Evolutionary conservation across 2,888 invertebrate genomes (phyloP).

Genomic region (Galeruca laticollis): DNA sequence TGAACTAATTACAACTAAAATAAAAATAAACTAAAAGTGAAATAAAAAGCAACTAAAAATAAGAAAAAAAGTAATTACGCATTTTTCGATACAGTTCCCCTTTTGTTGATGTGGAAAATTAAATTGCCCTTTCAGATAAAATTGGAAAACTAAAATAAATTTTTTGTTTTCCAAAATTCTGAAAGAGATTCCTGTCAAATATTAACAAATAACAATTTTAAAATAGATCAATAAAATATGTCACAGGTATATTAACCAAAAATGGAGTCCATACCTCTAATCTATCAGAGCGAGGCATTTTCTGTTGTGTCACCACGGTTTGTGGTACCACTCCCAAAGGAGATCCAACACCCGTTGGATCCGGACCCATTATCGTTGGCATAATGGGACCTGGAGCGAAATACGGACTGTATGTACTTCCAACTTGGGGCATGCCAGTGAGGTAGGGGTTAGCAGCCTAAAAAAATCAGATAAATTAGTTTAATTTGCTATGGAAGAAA

Average conservation of each 20-base stretch:
- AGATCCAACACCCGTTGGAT: constrained; percentile 84
- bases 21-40: constrained; percentile 21
- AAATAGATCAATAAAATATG: constrained; percentile 37
- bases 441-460: constrained; percentile 93
- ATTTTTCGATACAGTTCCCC: constrained; percentile 39
- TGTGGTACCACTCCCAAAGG: constrained; percentile 87
- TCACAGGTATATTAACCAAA: constrained; percentile 36
- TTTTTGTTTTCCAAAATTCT: neutral
- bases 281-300: constrained; percentile 94
- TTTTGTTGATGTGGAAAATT: constrained; percentile 26
- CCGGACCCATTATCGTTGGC: constrained; percentile 90
- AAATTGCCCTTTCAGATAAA: neutral
- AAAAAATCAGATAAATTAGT: constrained; percentile 53
- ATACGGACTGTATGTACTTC: constrained; percentile 92
- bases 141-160: neutral
- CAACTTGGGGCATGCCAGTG: constrained; percentile 90
- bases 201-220: constrained; percentile 15
- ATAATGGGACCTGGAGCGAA: constrained; percentile 90
- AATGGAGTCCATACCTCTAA: constrained; percentile 83
- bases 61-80: constrained; percentile 30
- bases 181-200: constrained; percentile 13
- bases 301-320: constrained; percentile 90
- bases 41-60: constrained; percentile 28
- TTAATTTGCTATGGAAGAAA: constrained; percentile 33
- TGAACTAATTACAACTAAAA: constrained; percentile 12